phyloP scores from a whole-genome alignment of 2,797 vertebrate species.

The Amphiprion clarkii region DNA sequence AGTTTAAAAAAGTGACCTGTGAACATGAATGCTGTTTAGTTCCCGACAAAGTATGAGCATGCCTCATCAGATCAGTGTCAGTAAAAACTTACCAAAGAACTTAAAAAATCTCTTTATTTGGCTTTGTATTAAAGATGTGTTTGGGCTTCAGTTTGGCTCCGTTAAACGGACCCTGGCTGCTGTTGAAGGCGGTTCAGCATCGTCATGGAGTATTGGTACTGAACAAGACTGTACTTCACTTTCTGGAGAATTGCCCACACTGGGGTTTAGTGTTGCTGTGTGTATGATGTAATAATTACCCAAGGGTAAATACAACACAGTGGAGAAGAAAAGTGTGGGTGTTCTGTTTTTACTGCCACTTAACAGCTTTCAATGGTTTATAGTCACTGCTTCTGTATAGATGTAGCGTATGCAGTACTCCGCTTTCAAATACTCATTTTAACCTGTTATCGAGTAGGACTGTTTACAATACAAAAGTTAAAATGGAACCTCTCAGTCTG shows the following conservation, averaged over 20 bases:
- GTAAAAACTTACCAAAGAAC: constrained; percentile 16
- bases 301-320: constrained; percentile 35
- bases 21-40: constrained; percentile 1
- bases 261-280: constrained; percentile 26
- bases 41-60: constrained; percentile 7
- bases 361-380: constrained; percentile 16
- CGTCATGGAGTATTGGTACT: constrained; percentile 24
- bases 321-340: constrained; percentile 33
- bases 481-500: not conserved
- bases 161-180: not conserved
- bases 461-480: not conserved
- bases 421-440: not conserved
- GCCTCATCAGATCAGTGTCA: constrained; percentile 37
- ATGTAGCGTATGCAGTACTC: not conserved
- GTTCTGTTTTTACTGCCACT: constrained; percentile 46
- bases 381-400: constrained; percentile 14
- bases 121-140: constrained; percentile 16
- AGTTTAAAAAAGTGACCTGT: not conserved
- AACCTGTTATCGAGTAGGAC: not conserved
- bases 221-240: constrained; percentile 54
- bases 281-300: constrained; percentile 47
- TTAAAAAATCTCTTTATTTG: constrained; percentile 37
- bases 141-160: constrained; percentile 28
- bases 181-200: constrained; percentile 31
- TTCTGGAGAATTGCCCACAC: constrained; percentile 51